A percentile compares a stretch with the other conserved stretches of the same genome.
Evolutionary conservation across 2,888 invertebrate species (phyloP).

Genomic region (Noctuana brunneofusca): DNA sequence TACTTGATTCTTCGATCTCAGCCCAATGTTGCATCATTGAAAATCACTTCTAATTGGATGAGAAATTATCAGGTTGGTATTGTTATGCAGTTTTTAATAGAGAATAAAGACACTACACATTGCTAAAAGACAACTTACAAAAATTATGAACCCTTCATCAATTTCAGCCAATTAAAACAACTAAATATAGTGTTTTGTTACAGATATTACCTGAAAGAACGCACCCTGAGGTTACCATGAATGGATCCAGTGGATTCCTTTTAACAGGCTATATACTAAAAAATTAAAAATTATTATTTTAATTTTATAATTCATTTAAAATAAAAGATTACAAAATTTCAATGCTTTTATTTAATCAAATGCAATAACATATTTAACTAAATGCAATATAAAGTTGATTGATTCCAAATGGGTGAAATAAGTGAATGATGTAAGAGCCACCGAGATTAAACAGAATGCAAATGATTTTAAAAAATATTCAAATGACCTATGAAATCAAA

Average conservation of each 20-base stretch:
- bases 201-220: slow-evolving; percentile 91
- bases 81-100: neutral
- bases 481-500: neutral
- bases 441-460: neutral
- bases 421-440: neutral
- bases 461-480: slow-evolving; percentile 4
- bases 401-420: slow-evolving; percentile 33
- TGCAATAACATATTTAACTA: slow-evolving; percentile 68
- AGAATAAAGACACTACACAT: no score
- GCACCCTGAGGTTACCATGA: slow-evolving; percentile 97
- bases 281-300: slow-evolving; percentile 28
- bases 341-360: slow-evolving; percentile 62
- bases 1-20: slow-evolving; percentile 90
- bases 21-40: slow-evolving; percentile 88
- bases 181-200: slow-evolving; percentile 43
- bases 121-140: no score
- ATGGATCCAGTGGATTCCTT: slow-evolving; percentile 93
- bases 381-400: slow-evolving; percentile 65
- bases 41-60: slow-evolving; percentile 93
- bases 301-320: slow-evolving; percentile 40
- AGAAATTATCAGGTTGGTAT: slow-evolving; percentile 92
- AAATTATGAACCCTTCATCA: no score
- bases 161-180: no score
- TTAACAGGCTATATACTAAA: slow-evolving; percentile 86
- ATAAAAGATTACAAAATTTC: slow-evolving; percentile 51